Conservation (phyloP, 2,888 invertebrate genomes). For the Hyposoter dolosus region DNA sequence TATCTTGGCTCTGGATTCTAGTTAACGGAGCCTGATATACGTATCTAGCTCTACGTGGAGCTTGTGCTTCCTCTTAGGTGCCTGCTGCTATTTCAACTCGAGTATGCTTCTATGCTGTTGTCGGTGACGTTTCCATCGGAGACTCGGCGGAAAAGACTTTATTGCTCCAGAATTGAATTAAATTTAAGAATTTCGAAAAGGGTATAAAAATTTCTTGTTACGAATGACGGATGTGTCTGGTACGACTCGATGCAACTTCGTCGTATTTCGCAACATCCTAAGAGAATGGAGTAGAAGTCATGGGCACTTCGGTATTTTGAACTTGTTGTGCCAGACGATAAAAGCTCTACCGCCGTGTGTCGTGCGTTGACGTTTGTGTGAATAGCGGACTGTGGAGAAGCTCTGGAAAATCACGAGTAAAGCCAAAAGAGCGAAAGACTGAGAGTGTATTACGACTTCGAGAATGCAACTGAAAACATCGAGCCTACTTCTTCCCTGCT, state of each 20-base stretch:
- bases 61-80: conserved; percentile 56
- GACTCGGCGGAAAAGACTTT: conserved; percentile 42
- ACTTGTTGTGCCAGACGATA: conserved; percentile 34
- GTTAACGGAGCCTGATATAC: background rate
- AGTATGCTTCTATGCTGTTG: conserved; percentile 31
- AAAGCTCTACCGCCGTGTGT: conserved; percentile 11
- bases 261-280: background rate
- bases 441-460: conserved; percentile 51
- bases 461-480: conserved; percentile 49
- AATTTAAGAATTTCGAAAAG: conserved; percentile 30
- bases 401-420: conserved; percentile 27
- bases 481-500: conserved; percentile 15
- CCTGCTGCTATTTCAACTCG: conserved; percentile 43
- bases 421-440: conserved; percentile 10
- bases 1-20: conserved; percentile 52
- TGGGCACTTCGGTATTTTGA: conserved; percentile 10
- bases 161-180: conserved; percentile 48
- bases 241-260: background rate
- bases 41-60: conserved; percentile 19
- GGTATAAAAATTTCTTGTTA: conserved; percentile 7
- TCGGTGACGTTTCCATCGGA: conserved; percentile 46
- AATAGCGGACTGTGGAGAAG: conserved; percentile 22
- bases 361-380: conserved; percentile 4
- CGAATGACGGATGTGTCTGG: conserved; percentile 6
- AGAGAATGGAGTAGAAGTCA: background rate